Evolutionary conservation across 2,888 invertebrate species (phyloP).

Genomic region (Camptogramma bilineatum): DNA sequence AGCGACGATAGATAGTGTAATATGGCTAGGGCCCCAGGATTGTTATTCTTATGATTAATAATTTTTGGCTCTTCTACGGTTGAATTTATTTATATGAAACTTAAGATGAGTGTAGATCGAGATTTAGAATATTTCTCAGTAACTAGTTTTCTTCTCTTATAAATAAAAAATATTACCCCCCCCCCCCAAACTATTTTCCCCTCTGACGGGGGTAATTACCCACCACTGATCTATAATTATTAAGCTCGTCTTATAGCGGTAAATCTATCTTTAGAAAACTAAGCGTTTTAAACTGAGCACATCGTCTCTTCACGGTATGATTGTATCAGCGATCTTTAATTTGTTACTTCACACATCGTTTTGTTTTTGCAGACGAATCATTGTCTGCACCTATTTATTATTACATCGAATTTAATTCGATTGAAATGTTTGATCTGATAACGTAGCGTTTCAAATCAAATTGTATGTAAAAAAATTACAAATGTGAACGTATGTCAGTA

Average conservation of each 20-base stretch:
- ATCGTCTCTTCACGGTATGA: conserved; percentile 22
- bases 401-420: conserved; percentile 26
- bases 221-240: neutral
- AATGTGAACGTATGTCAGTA: neutral
- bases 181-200: too few species aligned
- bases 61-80: too few species aligned
- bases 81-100: too few species aligned
- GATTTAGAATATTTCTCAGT: too few species aligned
- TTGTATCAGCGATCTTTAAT: conserved; percentile 41
- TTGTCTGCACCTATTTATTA: conserved; percentile 22
- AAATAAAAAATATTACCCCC: too few species aligned
- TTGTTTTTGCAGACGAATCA: conserved; percentile 37
- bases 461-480: conserved; percentile 5
- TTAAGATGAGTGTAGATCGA: too few species aligned
- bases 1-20: too few species aligned
- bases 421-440: conserved; percentile 16
- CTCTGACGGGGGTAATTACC: too few species aligned
- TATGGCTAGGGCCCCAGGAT: too few species aligned
- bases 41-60: too few species aligned
- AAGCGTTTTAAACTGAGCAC: conserved; percentile 10
- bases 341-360: conserved; percentile 39
- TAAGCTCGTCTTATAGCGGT: neutral
- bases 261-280: neutral
- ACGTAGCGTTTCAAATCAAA: conserved; percentile 2
- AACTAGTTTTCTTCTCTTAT: too few species aligned